Conservation (phyloP, 2,113 vertebrate genomes). For the Cairina moschata region DNA sequence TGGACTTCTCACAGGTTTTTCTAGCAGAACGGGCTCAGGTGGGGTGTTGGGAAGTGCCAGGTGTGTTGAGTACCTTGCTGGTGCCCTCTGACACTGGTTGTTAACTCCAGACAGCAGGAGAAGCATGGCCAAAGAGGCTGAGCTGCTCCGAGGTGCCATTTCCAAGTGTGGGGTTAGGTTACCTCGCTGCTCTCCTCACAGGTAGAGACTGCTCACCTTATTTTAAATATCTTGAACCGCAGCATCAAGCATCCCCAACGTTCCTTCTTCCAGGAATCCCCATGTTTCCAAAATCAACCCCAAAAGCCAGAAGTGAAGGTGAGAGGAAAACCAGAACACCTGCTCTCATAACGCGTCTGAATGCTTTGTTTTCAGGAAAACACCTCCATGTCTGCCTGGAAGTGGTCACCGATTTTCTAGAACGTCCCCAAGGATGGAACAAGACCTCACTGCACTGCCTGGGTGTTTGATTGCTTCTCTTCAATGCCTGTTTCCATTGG, state of each 20-base stretch:
- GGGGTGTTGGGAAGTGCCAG: not conserved
- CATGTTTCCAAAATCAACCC: not conserved
- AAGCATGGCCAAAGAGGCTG: not conserved
- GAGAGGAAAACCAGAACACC: not conserved
- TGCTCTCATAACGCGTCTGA: not conserved
- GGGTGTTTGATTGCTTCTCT: not conserved
- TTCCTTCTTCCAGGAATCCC: not conserved
- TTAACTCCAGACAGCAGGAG: not conserved
- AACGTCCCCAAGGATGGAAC: not conserved
- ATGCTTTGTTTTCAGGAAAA: slow-evolving; percentile 6
- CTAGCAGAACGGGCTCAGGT: not conserved
- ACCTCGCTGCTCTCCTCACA: not conserved
- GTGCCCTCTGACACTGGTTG: not conserved
- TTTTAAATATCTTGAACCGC: not conserved
- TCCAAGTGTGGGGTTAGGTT: not conserved
- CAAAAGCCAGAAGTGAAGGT: not conserved
- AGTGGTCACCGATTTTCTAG: not conserved
- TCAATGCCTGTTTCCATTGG: not conserved
- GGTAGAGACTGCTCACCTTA: not conserved
- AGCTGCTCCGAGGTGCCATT: not conserved
- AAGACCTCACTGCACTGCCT: not conserved
- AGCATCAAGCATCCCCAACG: not conserved
- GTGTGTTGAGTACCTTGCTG: not conserved
- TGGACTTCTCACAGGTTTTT: not conserved
- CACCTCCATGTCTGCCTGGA: not conserved